phyloP scores from a whole-genome alignment of 1,140 invertebrate species.

The Eumeta japonica region DNA sequence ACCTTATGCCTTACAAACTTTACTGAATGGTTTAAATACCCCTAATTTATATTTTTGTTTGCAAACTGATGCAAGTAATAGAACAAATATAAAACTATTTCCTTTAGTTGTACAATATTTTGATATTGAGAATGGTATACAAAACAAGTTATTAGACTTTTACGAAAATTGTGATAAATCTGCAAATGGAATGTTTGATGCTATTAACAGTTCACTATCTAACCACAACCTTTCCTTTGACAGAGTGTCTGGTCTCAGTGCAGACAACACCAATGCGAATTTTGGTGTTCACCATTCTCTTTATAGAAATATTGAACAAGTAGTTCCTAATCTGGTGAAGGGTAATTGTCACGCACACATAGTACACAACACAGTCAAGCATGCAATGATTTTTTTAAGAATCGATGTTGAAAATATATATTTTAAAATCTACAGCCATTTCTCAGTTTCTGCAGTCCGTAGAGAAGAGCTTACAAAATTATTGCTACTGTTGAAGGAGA shows the following conservation, averaged over 20 bases:
- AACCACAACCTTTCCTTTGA: conserved; percentile 13
- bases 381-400: conserved; percentile 9
- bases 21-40: conserved; percentile 12
- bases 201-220: conserved; percentile 18
- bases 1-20: conserved; percentile 15
- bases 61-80: conserved; percentile 20
- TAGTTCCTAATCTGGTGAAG: background rate
- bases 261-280: conserved; percentile 1
- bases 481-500: conserved; percentile 9
- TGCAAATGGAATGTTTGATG: conserved; percentile 24
- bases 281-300: background rate
- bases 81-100: conserved; percentile 23
- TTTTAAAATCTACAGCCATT: conserved; percentile 8
- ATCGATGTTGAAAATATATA: conserved; percentile 10
- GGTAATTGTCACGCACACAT: background rate
- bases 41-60: conserved; percentile 16
- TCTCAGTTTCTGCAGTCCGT: conserved; percentile 9
- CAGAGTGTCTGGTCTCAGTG: conserved; percentile 17
- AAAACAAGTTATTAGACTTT: conserved; percentile 21
- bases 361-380: too few relatives aligned
- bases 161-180: conserved; percentile 16
- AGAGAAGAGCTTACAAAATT: conserved; percentile 14
- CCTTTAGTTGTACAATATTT: conserved; percentile 22
- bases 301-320: background rate
- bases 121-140: conserved; percentile 13